Base-by-base conservation (phyloP, 1,140 invertebrate genomes). In the Marisa cornuarietis region DNA sequence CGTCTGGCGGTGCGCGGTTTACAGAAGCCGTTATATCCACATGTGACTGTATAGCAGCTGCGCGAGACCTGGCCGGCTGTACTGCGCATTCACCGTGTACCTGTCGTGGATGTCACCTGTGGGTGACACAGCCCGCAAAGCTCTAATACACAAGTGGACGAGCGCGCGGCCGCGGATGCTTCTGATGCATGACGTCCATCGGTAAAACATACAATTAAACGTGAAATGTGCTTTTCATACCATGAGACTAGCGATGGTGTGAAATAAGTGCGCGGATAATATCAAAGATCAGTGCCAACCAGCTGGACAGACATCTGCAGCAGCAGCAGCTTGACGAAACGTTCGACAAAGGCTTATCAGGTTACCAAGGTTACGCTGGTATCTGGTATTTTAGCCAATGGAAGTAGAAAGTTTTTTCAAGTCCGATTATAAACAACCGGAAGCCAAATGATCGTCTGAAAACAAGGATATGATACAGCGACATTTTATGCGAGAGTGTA, bases 331-430 rank as follows among this genome's bases (percentile, higher is more conserved):
- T 8, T 42, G 24, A 14, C 24, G 1, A 4, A 71, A 7, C 49
- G 22, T 7, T 42, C 13, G 11, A 7, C 24, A 49, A 7, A 10
- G 49, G 26, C 26, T 42, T 42, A 71, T 42, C 24, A 71, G 20
- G 26, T 71, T 31, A 31, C 26, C 49, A 71, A 24, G 69, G 69
- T 42, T 71, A 42, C 69, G 49, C 24, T 3, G 6, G 71, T 52
- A 22, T 54, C 51, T 73, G 22, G 24, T 26, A 62, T 75, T 75
- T 75, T 75, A 75, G 73, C 73, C 73, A 75, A 75, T 75, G 73
- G 61, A 75, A 54, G 31, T 75, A 63, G 54, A 63, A 75, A 54
- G 31, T 54, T 75, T 10, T 54, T 11, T 61, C 62, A 54, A 26
- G 10, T 51, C 73, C 73, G 73, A 61, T 16, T 75, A 61, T 6